Evolutionary conservation across 2,797 vertebrate species (phyloP), one percentile per base, ranked within the genome.

Genomic region (Sebastes oblongus): DNA sequence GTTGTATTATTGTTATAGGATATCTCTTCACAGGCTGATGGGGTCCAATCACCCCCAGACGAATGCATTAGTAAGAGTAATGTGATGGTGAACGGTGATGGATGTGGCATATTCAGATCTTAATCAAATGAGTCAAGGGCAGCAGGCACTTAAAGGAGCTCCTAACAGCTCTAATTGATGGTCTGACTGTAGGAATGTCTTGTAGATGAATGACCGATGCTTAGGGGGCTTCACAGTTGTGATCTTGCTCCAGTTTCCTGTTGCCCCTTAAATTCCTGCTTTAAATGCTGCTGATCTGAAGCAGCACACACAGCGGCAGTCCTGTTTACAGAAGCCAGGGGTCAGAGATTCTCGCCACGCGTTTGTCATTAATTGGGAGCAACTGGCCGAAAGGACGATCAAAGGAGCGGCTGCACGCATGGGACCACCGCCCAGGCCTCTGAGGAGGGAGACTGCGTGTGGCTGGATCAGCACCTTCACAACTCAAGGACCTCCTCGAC

Each of bases 291-390:
- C 72, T 72, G 78, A 61, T 81, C 27, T 84, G 81, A 78, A 2
- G 42, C 83, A 67, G 58, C 76, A 66, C 50, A 76, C 73, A 8
- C 87, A 88, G 85, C 52, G 2, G 73, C 60, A 78, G 74, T 25
- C 89, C 77, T 90, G 84, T 87, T 90, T 88, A 90, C 87, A 29
- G 80, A 86, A 81, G 85, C 85, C 77, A 78, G 67, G 65, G 86
- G 84, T 87, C 81, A 83, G 54, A 78, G 75, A 89, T 76, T 84
- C 79, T 78, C 39, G 12, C 36, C 79, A 86, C 62, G 25, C 66
- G 72, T 88, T 85, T 60, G 42, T 69, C 80, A 85, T 90, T 94
- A 91, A 91, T 86, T 86, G 70, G 74, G 52, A 85, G 83, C 67
- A 82, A 88, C 71, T 74, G 81, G 70, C 80, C 16, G 16, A 66